phyloP scores from a whole-genome alignment of 2,797 vertebrate genomes.

The Pseudochirops corinnae region DNA sequence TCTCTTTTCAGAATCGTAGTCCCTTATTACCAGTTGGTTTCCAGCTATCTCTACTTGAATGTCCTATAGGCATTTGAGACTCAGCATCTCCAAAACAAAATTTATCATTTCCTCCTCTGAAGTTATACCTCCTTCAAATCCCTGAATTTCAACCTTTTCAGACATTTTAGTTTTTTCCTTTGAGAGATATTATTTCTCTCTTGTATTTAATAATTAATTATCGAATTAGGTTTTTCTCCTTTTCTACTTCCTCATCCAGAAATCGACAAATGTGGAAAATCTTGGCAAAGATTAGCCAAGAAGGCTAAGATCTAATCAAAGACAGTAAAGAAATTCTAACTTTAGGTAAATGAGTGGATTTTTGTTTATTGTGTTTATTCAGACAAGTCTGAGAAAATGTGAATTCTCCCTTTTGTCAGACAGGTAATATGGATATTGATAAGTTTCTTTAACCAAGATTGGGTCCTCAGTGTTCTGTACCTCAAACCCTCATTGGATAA shows the following conservation, averaged over 20 bases:
- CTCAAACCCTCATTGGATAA: too few species aligned
- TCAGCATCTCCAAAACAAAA: neutral
- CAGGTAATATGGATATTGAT: too few species aligned
- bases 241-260: neutral
- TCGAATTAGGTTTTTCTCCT: neutral
- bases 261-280: neutral
- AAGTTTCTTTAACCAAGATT: too few species aligned
- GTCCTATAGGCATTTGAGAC: neutral
- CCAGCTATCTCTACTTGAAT: neutral
- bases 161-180: neutral
- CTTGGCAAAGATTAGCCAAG: too few species aligned
- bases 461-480: too few species aligned
- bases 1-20: neutral
- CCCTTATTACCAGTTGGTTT: neutral
- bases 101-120: neutral
- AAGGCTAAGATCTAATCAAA: too few species aligned
- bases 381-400: too few species aligned
- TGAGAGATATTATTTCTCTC: neutral
- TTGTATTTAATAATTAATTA: neutral
- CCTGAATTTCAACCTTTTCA: neutral
- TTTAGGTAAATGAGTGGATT: too few species aligned
- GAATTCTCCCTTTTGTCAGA: too few species aligned
- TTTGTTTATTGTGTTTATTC: too few species aligned
- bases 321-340: too few species aligned
- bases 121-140: neutral